Base-by-base conservation (phyloP, 2,113 vertebrate genomes). In the Protomyctophum bolini region DNA sequence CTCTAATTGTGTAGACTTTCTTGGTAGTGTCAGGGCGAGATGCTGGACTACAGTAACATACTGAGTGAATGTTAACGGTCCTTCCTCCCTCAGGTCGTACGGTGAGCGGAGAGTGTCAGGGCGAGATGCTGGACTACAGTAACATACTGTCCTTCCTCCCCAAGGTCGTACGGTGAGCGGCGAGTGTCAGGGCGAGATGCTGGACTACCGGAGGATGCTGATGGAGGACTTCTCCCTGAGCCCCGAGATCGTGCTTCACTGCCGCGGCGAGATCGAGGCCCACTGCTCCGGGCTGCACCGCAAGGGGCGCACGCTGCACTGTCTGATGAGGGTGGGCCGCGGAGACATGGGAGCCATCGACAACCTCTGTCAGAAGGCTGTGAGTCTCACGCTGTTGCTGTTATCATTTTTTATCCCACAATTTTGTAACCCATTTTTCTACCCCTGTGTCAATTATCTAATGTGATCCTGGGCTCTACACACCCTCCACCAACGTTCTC, bases 191-290 rank as follows among this genome's bases (percentile, higher is more conserved):
- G 97, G 97, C 0, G 97, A 99, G 78, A 99, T 99, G 97, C 60
- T 99, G 83, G 97, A 99, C 87, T 99, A 98, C 91, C 87, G 97
- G 12, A 93, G 96, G 76, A 99, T 99, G 96, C 88, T 99, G 72
- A 99, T 99, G 97, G 97, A 99, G 72, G 97, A 99, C 87, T 99
- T 96, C 84, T 99, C 97, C 0, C 86, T 99, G 83, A 99, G 96
- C 82, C 97, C 97, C 0, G 97, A 99, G 80, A 99, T 99, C 72
- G 96, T 99, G 85, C 94, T 99, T 11, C 96, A 97, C 84, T 99
- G 97, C 87, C 94, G 96, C 0, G 91, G 93, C 0, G 97, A 99
- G 88, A 99, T 99, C 0, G 96, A 98, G 45, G 91, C 93, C 9
- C 96, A 97, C 79, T 99, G 97, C 86, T 98, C 97, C 0, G 97